Evolutionary conservation across 2,888 invertebrate genomes (phyloP), one percentile per base, ranked within the genome.

Genomic region (Leptinotarsa juncta): DNA sequence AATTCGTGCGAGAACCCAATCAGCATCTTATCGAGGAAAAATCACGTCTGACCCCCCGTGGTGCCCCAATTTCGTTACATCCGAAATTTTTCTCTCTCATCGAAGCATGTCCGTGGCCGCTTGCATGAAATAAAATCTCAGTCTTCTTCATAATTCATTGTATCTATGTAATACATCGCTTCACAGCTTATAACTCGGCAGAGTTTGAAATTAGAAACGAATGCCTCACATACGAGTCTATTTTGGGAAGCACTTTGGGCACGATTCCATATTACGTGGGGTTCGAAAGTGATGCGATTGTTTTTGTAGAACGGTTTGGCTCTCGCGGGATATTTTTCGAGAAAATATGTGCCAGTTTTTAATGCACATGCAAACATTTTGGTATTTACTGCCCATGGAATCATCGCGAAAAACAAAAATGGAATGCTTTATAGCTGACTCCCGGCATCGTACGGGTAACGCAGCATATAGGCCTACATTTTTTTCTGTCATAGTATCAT

Each of bases 201-300:
- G 20, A 66, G 73, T 75, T 70, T 75, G 75, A 77, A 78, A 77
- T 78, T 78, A 78, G 76, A 81, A 76, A 75, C 74, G 79, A 76
- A 78, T 75, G 75, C 78, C 79, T 79, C 78, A 79, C 79, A 81
- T 79, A 78, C 76, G 71, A 66, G 73, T 83, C 83, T 86, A 86
- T 86, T 86, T 85, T 79, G 70, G 79, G 81, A 80, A 77, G 48
- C 72, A 78, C 80, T 83, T 83, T 85, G 85, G 86, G 86, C 86
- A 85, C 79, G 71, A 77, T 83, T 85, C 85, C 86, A 86, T 82
- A 60, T 72, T 76, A 81, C 77, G 79, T 82, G 80, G 82, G 81
- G 79, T 72, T 78, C 78, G 74, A 81, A 81, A 79, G 80, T 81
- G 77, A 82, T 81, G 81, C 81, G 79, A 83, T 83, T 83, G 82